phyloP scores from a whole-genome alignment of 2,888 invertebrate genomes.

The Mimachlamys varia region DNA sequence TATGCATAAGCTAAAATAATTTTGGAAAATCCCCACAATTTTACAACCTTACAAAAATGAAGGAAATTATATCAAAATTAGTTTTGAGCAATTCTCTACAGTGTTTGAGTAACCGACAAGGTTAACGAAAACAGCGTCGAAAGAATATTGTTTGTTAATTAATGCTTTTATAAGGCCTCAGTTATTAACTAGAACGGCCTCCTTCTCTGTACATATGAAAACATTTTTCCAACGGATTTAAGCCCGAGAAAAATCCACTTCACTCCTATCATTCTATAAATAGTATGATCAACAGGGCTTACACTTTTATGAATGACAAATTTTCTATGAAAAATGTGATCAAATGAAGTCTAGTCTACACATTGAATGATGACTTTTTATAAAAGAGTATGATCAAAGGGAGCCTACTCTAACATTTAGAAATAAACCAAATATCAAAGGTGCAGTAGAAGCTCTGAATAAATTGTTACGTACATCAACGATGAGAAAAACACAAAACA shows the following conservation, averaged over 20 bases:
- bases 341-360: neutral
- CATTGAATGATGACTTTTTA: neutral
- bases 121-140: too few species aligned
- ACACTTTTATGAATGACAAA: neutral
- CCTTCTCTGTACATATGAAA: too few species aligned
- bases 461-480: neutral
- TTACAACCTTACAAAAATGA: neutral
- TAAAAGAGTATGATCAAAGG: neutral
- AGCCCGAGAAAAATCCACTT: too few species aligned
- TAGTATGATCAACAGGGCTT: too few species aligned
- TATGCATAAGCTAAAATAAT: neutral
- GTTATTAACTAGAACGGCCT: too few species aligned
- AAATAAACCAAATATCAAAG: neutral
- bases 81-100: neutral
- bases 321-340: neutral
- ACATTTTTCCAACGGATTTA: too few species aligned
- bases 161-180: too few species aligned
- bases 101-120: too few species aligned
- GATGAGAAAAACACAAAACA: neutral
- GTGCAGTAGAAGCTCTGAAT: neutral
- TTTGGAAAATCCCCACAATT: neutral
- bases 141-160: too few species aligned
- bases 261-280: too few species aligned
- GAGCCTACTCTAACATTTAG: constrained; percentile 12
- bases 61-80: neutral